Evolutionary conservation across 2,888 invertebrate genomes (phyloP), one percentile per base, ranked within the genome.

Genomic region (Spisula solida): DNA sequence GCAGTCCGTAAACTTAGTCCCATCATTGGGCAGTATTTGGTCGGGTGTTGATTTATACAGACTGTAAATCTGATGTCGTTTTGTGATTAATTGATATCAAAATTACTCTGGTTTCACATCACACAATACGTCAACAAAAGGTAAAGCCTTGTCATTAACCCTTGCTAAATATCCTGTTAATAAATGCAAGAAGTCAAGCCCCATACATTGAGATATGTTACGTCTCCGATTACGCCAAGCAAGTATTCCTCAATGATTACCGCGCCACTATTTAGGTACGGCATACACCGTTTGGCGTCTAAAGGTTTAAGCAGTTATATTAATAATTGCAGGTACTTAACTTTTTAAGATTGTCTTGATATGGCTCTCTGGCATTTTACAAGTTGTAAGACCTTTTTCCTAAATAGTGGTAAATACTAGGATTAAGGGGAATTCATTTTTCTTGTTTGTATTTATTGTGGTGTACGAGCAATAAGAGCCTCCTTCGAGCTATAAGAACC

Each of bases 251-350:
- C 75, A 75, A 75, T 34, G 29, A 31, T 25, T 34, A 14, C 2
- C 29, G 34, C 75, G 75, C 75, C 75, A 75, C 4, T 34, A 75
- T 75, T 70, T 75, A 25, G 60, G n/a, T 31, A 25, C 75, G 16
- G 31, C 75, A 20, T 55, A 70, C 82, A 70, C 31, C 16, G 4
- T 16, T 12, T 85, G 85, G 85, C 85, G 85, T 85, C 85, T n/a
- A 47, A 51, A 29, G 78, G 78, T 85, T 84, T 85, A 85, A 78
- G 85, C 47, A 51, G 85, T 34, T 78, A 85, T 85, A 85, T 41
- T 34, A 48, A 55, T 78, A 85, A 85, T 85, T 78, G 55, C 31
- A 20, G 29, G 55, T 79, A 79, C 79, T 85, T 85, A 85, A 85
- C 78, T 78, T 51, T 56, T 79, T 48, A 85, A 85, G 85, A 85